Percentiles rank a stretch among this genome's conserved stretches.
Conservation (phyloP, 2,888 invertebrate genomes). For the Drosophila setosimentum region DNA sequence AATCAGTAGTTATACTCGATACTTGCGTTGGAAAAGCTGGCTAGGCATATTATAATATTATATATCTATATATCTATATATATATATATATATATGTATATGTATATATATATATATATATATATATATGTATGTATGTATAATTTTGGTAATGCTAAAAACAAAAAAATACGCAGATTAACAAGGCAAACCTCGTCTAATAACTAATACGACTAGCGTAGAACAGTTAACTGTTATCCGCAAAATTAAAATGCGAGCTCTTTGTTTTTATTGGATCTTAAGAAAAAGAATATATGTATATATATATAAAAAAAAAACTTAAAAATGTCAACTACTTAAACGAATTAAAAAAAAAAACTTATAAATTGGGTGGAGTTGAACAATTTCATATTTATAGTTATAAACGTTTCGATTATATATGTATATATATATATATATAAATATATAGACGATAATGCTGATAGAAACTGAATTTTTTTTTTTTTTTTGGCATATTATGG, state of each 20-base stretch:
- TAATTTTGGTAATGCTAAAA: conserved; percentile 37
- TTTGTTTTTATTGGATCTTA: conserved; percentile 17
- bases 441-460: conserved; percentile 41
- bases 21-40: conserved; percentile 25
- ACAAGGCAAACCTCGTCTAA: conserved; percentile 12
- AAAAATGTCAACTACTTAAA: conserved; percentile 69
- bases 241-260: conserved; percentile 33
- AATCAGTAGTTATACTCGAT: conserved; percentile 23
- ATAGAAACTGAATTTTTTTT: conserved; percentile 45
- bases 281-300: conserved; percentile 13
- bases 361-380: conserved; percentile 83
- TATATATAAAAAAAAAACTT: conserved; percentile 50
- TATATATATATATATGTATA: background rate
- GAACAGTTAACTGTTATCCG: conserved; percentile 31
- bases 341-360: conserved; percentile 72
- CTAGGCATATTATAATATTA: conserved; percentile 34
- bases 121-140: conserved; percentile 10
- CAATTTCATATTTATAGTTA: conserved; percentile 47
- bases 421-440: conserved; percentile 25
- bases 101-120: conserved; percentile 12
- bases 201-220: conserved; percentile 18
- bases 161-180: conserved; percentile 2
- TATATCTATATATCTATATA: no score
- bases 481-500: conserved; percentile 18
- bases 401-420: conserved; percentile 29